Evolutionary conservation across 2,113 vertebrate species (phyloP).

Genomic region (Strigops habroptila): DNA sequence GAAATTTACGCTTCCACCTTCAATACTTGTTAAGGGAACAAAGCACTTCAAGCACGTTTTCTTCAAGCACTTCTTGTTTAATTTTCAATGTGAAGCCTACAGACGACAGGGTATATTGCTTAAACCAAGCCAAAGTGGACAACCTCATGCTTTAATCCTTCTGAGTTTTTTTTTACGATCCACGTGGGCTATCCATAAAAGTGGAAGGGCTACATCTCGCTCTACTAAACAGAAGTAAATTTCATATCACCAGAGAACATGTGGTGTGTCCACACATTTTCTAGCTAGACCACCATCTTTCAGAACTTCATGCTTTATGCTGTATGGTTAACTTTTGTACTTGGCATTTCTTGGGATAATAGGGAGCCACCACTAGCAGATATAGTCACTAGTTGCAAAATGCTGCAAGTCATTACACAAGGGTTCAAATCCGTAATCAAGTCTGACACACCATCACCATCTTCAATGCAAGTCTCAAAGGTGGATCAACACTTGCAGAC

Average conservation of each 20-base stretch:
- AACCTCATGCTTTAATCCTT: neutral
- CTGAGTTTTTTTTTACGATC: neutral
- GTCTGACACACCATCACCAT: neutral
- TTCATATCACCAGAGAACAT: neutral
- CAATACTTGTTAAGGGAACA: neutral
- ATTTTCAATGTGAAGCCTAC: neutral
- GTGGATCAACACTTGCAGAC: neutral
- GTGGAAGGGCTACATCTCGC: neutral
- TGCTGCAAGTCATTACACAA: neutral
- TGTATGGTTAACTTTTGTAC: neutral
- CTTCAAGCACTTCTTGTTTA: neutral
- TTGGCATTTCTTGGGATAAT: neutral
- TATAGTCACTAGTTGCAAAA: neutral
- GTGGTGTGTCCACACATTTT: neutral
- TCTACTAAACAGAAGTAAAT: neutral
- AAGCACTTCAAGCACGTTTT: neutral
- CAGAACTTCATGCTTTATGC: neutral
- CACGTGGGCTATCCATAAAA: neutral
- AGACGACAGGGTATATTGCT: neutral
- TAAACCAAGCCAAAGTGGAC: neutral
- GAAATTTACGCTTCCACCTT: neutral
- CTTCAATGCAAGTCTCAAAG: neutral
- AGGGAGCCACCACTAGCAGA: neutral
- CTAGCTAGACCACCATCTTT: neutral
- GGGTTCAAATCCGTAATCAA: neutral